Evolutionary conservation across 2,113 vertebrate species (phyloP), one percentile per base, ranked within the genome.

Genomic region (Hippocampus comes): DNA sequence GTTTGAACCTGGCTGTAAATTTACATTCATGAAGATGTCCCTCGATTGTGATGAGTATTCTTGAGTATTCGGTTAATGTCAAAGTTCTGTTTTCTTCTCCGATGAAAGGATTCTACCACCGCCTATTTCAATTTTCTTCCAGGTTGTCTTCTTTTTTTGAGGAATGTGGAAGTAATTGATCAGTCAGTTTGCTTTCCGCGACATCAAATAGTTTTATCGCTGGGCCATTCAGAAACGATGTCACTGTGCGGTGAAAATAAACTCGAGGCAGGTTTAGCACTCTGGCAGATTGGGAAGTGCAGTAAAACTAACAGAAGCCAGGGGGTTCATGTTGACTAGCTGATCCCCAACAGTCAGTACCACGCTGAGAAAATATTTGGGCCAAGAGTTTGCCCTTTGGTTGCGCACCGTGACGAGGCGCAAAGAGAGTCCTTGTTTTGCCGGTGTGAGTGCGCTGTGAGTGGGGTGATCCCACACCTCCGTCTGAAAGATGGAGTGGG

Each of bases 241-340:
- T 84, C 81, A 84, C 65, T 77, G 75, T 76, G 77, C n/a, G 68
- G 64, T 77, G 84, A 89, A 75, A 90, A 89, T 85, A 84, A 90
- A 81, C 81, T 72, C 57, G 73, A 25, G 38, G 12, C 27, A 30
- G 5, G 72, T 83, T 84, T 8, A 79, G 23, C 60, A 41, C 75
- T 69, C 21, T 34, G 69, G 59, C 63, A 5, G 42, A 70, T 25
- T 2, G 63, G 18, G 60, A n/a, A 71, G 41, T 41, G 63, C 25
- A 42, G 51, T 68, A 70, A 86, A 81, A 68, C 77, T 75, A 81
- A 84, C 65, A 70, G 57, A 46, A 63, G 43, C 65, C 5, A 6
- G 0, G 0, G 42, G 60, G 79, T 78, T 63, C 43, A 41, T 73
- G 63, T 38, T 72, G 78, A 85, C 75, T 57, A 65, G 56, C 59